Evolutionary conservation across 2,113 vertebrate genomes (phyloP).

Genomic region (Macroglossus sobrinus): DNA sequence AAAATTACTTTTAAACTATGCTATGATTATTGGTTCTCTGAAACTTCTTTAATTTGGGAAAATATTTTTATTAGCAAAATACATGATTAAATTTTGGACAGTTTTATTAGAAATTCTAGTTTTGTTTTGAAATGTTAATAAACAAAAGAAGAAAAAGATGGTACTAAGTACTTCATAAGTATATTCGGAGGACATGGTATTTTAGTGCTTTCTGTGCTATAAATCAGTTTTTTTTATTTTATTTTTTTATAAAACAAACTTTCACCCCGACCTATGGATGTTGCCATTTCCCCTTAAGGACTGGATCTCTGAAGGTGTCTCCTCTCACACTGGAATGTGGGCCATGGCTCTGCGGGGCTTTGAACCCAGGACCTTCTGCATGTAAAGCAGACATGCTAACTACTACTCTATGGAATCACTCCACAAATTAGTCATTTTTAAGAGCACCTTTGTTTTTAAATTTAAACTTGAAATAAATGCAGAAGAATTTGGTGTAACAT

Average conservation of each 20-base stretch:
- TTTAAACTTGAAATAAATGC: constrained; percentile 23
- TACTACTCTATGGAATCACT: too few species aligned
- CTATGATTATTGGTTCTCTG: neutral
- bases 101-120: constrained; percentile 12
- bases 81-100: neutral
- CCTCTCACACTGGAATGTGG: too few species aligned
- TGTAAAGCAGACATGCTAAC: too few species aligned
- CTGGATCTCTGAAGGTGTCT: too few species aligned
- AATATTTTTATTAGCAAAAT: neutral
- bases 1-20: constrained; percentile 23
- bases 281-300: too few species aligned
- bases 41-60: neutral
- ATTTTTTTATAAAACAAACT: too few species aligned
- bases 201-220: neutral
- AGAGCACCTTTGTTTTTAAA: neutral
- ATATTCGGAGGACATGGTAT: neutral
- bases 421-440: neutral
- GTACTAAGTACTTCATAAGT: neutral
- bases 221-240: neutral
- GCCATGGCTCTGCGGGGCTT: too few species aligned
- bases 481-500: neutral
- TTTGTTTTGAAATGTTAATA: constrained; percentile 7
- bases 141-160: neutral
- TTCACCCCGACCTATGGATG: too few species aligned
- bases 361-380: too few species aligned